Base-by-base conservation (phyloP, 2,888 invertebrate species). In the Tinea pellionella region DNA sequence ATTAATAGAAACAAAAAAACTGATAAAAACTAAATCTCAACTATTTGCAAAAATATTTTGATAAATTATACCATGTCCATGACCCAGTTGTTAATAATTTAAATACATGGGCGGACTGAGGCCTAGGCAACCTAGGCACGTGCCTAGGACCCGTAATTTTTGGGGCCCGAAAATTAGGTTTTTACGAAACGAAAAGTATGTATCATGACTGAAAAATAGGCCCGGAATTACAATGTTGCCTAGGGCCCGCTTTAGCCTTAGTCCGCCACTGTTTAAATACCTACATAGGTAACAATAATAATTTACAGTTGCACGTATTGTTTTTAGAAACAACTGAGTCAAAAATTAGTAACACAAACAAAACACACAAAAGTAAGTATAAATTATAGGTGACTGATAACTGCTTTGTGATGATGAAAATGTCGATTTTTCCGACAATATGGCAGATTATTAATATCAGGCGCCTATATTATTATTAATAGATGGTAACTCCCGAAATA, bases 391-490 rank as follows among this genome's bases (percentile, higher is more conserved):
- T 47, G 47, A 47, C 15, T 47, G 47, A 15, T n/a, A 47, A 47
- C 47, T 15, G 47, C 47, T 41, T 12, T 41, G 51, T 51, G 24
- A 53, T 53, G 19, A 53, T 53, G 53, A 53, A 19, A 24, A 24
- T 24, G 53, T 53, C 53, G 53, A 47, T 18, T n/a, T 15, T n/a
- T 24, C 18, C 24, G 53, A 53, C 53, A 53, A 53, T 53, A 53
- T 53, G 53, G 53, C 53, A 53, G 47, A 47, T 13, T 47, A 16
- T 47, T 47, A 4, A 16, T 9, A 47, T 15, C 16, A 47, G n/a
- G 8, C 13, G 12, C 7, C 47, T 15, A 47, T 47, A 47, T 47
- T 47, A 47, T 2, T 47, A 47, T 15, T 47, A 15, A 6, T 15
- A 47, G 13, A 47, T 37, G 37, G 37, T n/a, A 12, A 37, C 37